These are phyloP conservation scores for Apamea sordens DNA, from an alignment of 2,888 invertebrate genomes.

Conservation along the genomic window DNA sequence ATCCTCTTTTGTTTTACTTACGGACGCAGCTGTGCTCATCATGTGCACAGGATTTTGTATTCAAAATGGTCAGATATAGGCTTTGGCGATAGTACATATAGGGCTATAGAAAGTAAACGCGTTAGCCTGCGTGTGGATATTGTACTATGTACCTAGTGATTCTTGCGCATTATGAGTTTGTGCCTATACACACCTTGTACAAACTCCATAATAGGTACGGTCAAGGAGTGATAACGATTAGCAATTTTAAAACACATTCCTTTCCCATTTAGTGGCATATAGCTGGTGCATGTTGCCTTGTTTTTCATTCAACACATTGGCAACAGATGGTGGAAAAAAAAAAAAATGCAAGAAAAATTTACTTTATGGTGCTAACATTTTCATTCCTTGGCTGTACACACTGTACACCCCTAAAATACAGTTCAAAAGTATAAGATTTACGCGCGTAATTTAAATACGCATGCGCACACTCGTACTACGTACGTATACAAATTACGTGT, in stretches of 20 bases:
- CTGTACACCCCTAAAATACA: neutral
- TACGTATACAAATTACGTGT: neutral
- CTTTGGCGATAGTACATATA: too few relatives aligned
- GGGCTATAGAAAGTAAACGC: too few relatives aligned
- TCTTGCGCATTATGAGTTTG: neutral
- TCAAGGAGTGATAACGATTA: neutral
- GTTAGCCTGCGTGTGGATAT: too few relatives aligned
- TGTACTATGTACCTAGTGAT: neutral
- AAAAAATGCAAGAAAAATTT: neutral
- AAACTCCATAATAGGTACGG: neutral
- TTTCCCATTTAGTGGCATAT: too few relatives aligned
- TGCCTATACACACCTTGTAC: neutral
- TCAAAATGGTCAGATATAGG: too few relatives aligned
- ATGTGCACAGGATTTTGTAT: too few relatives aligned
- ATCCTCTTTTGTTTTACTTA: too few relatives aligned
- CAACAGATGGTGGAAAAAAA: neutral
- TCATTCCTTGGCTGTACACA: neutral
- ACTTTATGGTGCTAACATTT: neutral
- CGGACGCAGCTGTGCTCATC: too few relatives aligned
- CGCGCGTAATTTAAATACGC: neutral
- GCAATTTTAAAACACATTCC: neutral
- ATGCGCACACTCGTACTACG: too few relatives aligned
- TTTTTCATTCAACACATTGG: neutral
- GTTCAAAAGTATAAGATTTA: neutral
- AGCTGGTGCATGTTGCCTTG: neutral